Percentiles rank a stretch among this genome's conserved stretches.
phyloP scores from a whole-genome alignment of 2,113 vertebrate genomes.

The Stomatorhinus ivindoensis region DNA sequence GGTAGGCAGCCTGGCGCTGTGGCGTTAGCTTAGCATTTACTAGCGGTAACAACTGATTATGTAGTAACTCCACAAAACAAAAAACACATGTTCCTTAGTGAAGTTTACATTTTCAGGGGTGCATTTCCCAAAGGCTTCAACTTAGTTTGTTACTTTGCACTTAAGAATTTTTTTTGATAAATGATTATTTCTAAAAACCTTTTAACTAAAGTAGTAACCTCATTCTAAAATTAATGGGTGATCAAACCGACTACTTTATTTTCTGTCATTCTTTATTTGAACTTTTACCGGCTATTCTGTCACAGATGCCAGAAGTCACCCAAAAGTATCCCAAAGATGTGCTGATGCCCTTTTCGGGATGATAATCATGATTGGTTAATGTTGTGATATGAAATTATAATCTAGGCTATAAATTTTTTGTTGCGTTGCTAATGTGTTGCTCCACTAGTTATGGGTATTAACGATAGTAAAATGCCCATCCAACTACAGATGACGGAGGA shows the following conservation, averaged over 20 bases:
- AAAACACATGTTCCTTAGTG: background rate
- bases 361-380: background rate
- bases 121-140: background rate
- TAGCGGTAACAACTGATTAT: background rate
- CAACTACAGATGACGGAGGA: conserved; percentile 42
- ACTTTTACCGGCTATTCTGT: background rate
- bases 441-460: background rate
- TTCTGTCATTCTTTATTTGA: too few species aligned
- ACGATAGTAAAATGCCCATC: background rate
- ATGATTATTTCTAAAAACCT: background rate
- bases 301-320: background rate
- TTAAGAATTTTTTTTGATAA: background rate
- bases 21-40: background rate
- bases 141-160: background rate
- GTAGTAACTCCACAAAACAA: background rate
- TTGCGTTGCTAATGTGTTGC: background rate
- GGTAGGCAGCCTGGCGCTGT: conserved; percentile 30
- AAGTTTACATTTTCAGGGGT: background rate
- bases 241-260: background rate
- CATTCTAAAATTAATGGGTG: background rate
- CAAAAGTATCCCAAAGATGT: background rate
- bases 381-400: background rate
- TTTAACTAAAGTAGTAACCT: background rate
- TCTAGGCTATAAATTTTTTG: background rate
- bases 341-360: background rate